phyloP scores from a whole-genome alignment of 2,113 vertebrate species.

The Phyllostomus hastatus region DNA sequence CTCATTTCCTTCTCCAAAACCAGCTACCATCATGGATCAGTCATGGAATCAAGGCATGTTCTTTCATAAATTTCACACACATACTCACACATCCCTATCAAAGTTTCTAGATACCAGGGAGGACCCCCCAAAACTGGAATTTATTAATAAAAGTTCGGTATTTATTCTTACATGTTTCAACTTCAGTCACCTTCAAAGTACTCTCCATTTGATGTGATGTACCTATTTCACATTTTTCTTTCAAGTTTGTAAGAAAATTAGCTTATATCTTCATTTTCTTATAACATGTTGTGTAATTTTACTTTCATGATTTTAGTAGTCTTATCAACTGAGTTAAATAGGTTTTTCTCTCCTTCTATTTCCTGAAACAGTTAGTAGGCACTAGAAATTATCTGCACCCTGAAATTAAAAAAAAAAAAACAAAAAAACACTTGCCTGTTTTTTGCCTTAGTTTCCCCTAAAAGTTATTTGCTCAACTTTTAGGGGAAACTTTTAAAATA shows the following conservation, averaged over 20 bases:
- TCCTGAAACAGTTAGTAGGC: not conserved
- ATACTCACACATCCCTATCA: not conserved
- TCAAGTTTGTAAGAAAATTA: not conserved
- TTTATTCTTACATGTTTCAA: no score
- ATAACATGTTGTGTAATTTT: not conserved
- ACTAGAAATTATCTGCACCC: not conserved
- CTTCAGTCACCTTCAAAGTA: no score
- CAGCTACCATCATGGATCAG: not conserved
- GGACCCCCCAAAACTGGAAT: no score
- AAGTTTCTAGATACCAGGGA: not conserved
- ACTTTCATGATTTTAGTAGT: not conserved
- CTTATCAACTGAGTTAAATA: not conserved
- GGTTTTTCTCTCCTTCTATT: not conserved
- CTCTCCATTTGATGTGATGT: no score
- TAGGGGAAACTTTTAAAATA: not conserved
- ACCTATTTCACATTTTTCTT: not conserved
- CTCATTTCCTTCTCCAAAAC: not conserved
- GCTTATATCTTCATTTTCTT: not conserved
- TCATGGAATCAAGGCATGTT: not conserved
- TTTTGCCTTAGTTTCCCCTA: no score
- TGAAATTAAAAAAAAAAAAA: not conserved
- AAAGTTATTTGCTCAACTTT: no score
- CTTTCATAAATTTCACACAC: not conserved
- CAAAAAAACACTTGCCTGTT: not conserved
- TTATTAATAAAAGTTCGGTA: no score